A percentile compares a stretch with the other conserved stretches of the same genome.
Evolutionary conservation across 2,888 invertebrate species (phyloP).

Genomic region (Graphium colonna): DNA sequence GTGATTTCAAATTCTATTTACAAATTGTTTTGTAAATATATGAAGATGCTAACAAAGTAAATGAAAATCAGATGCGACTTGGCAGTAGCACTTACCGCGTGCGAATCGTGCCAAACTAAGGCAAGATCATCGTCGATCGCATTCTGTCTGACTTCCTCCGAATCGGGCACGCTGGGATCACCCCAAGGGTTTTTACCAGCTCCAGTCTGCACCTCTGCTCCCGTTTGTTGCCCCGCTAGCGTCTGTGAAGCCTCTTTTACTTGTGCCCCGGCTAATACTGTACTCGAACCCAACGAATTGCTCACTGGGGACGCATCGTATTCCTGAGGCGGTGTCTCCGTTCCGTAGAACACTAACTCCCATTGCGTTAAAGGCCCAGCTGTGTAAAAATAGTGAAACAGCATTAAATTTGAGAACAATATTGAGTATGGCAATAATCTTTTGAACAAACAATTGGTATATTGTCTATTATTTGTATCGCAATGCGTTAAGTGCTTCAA

Average conservation of each 20-base stretch:
- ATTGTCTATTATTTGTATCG: too few relatives aligned
- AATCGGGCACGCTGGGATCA: constrained; percentile 40
- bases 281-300: constrained; percentile 65
- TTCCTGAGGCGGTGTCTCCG: constrained; percentile 82
- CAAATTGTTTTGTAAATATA: too few relatives aligned
- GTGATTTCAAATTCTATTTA: too few relatives aligned
- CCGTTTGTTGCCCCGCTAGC: constrained; percentile 30
- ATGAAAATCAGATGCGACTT: constrained; percentile 6
- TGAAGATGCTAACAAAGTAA: too few relatives aligned
- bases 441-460: too few relatives aligned
- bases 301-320: constrained; percentile 82
- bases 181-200: constrained; percentile 45
- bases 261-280: constrained; percentile 15
- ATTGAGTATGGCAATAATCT: background rate
- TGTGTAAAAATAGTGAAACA: constrained; percentile 38
- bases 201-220: constrained; percentile 15
- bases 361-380: constrained; percentile 84
- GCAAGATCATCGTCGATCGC: constrained; percentile 78
- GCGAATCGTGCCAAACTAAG: constrained; percentile 82
- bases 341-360: constrained; percentile 91
- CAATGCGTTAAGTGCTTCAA: constrained; percentile 3
- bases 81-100: constrained; percentile 82
- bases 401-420: background rate
- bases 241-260: constrained; percentile 27
- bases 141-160: constrained; percentile 80